Evolutionary conservation across 2,888 invertebrate genomes (phyloP).

Genomic region (Stramonita haemastoma): DNA sequence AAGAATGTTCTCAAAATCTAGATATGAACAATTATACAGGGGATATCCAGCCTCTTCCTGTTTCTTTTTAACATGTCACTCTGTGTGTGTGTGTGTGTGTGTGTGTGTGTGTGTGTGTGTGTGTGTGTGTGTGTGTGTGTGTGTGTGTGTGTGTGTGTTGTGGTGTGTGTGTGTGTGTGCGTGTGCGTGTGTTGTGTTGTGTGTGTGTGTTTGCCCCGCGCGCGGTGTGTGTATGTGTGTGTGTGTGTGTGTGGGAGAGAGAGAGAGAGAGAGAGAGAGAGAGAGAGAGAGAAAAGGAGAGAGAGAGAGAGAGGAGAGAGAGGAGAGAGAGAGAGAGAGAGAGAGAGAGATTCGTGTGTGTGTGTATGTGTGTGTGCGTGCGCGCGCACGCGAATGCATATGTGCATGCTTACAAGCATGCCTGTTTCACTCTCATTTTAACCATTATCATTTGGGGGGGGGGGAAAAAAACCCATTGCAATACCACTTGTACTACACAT

Average conservation of each 20-base stretch:
- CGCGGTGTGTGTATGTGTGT: not conserved
- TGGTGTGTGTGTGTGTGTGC: not conserved
- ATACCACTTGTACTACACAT: no score
- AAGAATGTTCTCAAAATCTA: no score
- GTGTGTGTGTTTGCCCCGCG: not conserved
- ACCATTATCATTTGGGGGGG: no score
- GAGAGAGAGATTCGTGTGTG: no score
- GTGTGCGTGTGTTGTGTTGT: not conserved
- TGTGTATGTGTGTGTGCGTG: no score
- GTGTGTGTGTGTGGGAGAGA: not conserved
- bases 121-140: not conserved
- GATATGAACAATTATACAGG: no score
- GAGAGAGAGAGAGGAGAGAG: not conserved
- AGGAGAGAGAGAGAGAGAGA: not conserved
- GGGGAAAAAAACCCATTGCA: no score
- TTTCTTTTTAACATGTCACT: no score
- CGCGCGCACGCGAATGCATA: not conserved
- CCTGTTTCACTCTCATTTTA: no score
- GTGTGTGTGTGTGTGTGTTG: not conserved
- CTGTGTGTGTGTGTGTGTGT: not conserved
- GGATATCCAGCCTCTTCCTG: no score
- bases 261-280: constrained; percentile 24
- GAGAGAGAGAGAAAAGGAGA: constrained; percentile 12
- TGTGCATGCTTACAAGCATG: no score
- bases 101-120: not conserved